Base-by-base conservation (phyloP, 2,888 invertebrate genomes). In the Orthosia gothica region DNA sequence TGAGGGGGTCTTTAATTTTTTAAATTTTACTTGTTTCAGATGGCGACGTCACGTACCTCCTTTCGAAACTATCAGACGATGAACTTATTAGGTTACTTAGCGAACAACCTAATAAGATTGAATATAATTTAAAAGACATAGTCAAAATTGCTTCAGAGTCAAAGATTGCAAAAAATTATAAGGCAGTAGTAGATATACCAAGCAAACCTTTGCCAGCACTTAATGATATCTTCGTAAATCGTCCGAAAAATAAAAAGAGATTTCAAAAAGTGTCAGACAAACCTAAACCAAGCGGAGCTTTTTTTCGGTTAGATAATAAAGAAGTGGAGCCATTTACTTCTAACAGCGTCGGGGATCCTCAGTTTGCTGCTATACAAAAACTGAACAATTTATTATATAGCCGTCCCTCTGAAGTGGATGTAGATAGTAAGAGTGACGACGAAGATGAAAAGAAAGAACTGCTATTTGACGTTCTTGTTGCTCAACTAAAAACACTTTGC, bases 11-110 rank as follows among this genome's bases (percentile, higher is more conserved):
- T 9, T 9, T 40, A 7, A 7, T 7, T 32, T 32, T 7, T 40
- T 40, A 9, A 40, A 40, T 9, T 40, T 1, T 40, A 40, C 40
- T 40, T 40, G 3, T 40, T 91, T 50, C 87, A 95, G 96, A 91
- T 78, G 92, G 91, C 69, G 94, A 95, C 62, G 90, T 89, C 13
- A 92, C 93, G 2, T 94, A 93, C 83, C 81, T 96, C 67, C 90
- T 96, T 61, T 95, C 96, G 3, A 95, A 95, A 84, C 87, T 96
- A 79, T 91, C 94, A 15, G 95, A 96, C 71, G 89, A 92, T 59
- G 94, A 95, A 67, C 90, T 96, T 18, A 83, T 96, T 54, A 93
- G 92, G 76, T 85, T 96, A 58, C 88, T 96, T 57, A 93, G 90
- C 52, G 89, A 92, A 40, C 92, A 94, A 83, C 94, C 95, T 4